These are phyloP conservation scores for Geopemphigus sp. DNA, from an alignment of 1,140 invertebrate genomes.

Conservation along the genomic window DNA sequence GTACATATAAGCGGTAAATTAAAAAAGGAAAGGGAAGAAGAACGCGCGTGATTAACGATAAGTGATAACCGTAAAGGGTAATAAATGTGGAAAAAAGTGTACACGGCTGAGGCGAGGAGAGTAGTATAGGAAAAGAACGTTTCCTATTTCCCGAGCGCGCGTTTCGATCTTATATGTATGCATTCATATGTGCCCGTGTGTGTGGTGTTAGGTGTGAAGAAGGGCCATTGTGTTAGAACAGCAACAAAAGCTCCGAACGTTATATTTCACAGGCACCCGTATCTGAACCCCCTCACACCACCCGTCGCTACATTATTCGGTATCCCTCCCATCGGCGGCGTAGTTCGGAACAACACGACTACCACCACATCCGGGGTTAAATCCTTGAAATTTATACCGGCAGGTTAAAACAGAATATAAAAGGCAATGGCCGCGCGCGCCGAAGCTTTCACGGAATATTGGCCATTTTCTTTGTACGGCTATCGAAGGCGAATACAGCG, in stretches of 20 bases:
- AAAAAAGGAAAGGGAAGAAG: no score
- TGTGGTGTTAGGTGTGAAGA: conserved; percentile 24
- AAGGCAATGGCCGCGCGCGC: conserved; percentile 38
- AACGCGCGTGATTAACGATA: no score
- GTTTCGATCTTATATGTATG: conserved; percentile 31
- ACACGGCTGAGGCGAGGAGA: not conserved
- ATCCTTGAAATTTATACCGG: conserved; percentile 48
- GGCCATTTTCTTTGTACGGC: conserved; percentile 42
- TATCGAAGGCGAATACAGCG: not conserved
- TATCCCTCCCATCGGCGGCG: not conserved
- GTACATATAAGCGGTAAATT: no score
- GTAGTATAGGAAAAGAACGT: conserved; percentile 4
- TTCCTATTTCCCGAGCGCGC: conserved; percentile 35
- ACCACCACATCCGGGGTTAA: conserved; percentile 31
- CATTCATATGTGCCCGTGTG: not conserved
- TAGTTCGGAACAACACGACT: not conserved
- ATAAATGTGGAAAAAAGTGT: conserved; percentile 7
- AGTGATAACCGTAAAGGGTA: conserved; percentile 21
- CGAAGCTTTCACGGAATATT: conserved; percentile 46
- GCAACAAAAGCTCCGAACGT: conserved; percentile 43
- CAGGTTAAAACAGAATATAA: conserved; percentile 49
- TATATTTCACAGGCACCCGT: conserved; percentile 44
- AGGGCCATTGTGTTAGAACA: conserved; percentile 17
- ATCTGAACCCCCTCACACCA: not conserved
- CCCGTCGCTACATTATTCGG: not conserved